A percentile compares a stretch with the other conserved stretches of the same genome.
These are phyloP conservation scores for Gobio gobio DNA, from an alignment of 2,113 vertebrate genomes.

Conservation along the genomic window DNA sequence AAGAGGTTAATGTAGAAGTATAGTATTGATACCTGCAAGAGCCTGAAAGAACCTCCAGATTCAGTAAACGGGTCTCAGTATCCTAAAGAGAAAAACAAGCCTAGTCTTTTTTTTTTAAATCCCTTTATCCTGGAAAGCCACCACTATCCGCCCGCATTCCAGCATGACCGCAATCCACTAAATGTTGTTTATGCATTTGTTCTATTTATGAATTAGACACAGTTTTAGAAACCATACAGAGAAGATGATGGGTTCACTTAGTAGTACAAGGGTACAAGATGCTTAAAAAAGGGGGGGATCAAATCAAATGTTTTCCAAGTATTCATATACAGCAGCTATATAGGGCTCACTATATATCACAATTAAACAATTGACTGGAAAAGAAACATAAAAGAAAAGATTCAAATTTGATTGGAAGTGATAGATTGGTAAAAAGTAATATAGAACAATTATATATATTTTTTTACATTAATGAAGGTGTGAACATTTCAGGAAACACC, in stretches of 20 bases:
- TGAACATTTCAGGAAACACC: too few species aligned
- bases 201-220: constrained; percentile 48
- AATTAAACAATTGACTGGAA: background rate
- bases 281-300: background rate
- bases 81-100: background rate
- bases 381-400: background rate
- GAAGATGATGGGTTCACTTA: constrained; percentile 29
- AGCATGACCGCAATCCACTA: constrained; percentile 21
- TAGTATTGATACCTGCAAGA: background rate
- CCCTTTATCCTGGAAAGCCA: constrained; percentile 10
- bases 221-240: constrained; percentile 15
- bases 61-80: constrained; percentile 15
- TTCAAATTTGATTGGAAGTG: background rate
- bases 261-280: too few species aligned
- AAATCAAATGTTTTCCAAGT: background rate
- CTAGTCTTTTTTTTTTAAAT: constrained; percentile 32
- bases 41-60: constrained; percentile 6
- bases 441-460: background rate
- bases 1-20: background rate
- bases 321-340: background rate
- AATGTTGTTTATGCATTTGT: constrained; percentile 51
- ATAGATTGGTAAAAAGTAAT: background rate
- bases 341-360: background rate
- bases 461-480: background rate
- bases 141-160: constrained; percentile 39